These are phyloP conservation scores for Plectropomus leopardus DNA, from an alignment of 2,113 vertebrate species.

Conservation along the genomic window DNA sequence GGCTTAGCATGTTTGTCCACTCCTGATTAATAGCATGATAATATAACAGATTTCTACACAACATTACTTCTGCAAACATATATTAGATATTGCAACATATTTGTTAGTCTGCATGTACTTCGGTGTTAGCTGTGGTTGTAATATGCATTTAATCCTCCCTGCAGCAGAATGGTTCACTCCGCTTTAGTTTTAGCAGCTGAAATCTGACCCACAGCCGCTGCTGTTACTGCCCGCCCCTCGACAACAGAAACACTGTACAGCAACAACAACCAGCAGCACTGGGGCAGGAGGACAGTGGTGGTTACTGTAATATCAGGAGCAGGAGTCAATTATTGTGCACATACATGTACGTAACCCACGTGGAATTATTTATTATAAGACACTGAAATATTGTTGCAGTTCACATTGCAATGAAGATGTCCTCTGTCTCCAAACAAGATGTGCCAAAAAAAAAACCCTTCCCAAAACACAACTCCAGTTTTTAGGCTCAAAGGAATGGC, in stretches of 20 bases:
- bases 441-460: not conserved
- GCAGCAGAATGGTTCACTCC: slow-evolving; percentile 54
- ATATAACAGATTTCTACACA: not conserved
- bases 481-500: not conserved
- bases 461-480: not conserved
- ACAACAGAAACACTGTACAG: slow-evolving; percentile 25
- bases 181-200: slow-evolving; percentile 59
- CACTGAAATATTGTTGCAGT: not conserved
- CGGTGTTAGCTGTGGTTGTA: not conserved
- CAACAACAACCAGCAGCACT: slow-evolving; percentile 37
- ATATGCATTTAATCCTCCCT: not conserved
- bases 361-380: not conserved
- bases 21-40: not conserved
- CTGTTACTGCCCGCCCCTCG: slow-evolving; percentile 9
- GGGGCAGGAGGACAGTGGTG: not conserved
- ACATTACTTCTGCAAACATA: fast-evolving
- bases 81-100: not conserved
- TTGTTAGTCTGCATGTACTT: fast-evolving
- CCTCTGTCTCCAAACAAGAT: not conserved
- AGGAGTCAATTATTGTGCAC: slow-evolving; percentile 1
- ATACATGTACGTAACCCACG: not conserved
- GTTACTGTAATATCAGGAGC: not conserved
- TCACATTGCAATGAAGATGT: not conserved
- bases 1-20: not conserved
- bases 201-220: slow-evolving; percentile 69